These are phyloP conservation scores for Hydractinia echinata DNA, from an alignment of 30 jellyfish, hydroid and myxozoan species.

Conservation along the genomic window DNA sequence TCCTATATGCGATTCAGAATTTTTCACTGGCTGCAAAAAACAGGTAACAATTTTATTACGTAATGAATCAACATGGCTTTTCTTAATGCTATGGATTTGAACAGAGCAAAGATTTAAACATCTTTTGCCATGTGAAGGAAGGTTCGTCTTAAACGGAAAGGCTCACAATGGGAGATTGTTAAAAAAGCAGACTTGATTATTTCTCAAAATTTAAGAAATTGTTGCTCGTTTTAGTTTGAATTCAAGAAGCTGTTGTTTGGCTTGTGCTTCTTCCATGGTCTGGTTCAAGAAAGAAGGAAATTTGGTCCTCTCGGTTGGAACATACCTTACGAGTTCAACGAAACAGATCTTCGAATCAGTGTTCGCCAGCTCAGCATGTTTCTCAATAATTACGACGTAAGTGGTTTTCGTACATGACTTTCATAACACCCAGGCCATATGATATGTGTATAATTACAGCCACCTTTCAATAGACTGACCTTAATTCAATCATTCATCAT, in stretches of 20 bases:
- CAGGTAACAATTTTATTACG: conserved; percentile 44
- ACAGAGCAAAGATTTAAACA: too few relatives aligned
- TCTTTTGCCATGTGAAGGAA: too few relatives aligned
- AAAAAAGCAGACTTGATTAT: too few relatives aligned
- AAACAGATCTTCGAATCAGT: conserved; percentile 88
- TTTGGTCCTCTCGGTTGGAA: conserved; percentile 99
- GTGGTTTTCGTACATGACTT: not conserved
- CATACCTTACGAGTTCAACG: conserved; percentile 90
- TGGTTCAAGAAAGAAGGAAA: conserved; percentile 89
- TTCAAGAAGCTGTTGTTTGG: conserved; percentile 90
- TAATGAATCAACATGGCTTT: too few relatives aligned
- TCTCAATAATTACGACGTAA: conserved; percentile 69
- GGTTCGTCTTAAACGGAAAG: too few relatives aligned
- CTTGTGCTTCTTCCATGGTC: conserved; percentile 84
- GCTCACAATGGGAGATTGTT: too few relatives aligned
- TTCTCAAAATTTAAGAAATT: too few relatives aligned
- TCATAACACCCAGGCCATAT: too few relatives aligned
- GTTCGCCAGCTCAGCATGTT: conserved; percentile 89
- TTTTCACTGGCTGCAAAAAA: conserved; percentile 77
- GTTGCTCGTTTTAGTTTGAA: conserved; percentile 41
- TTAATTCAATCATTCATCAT: too few relatives aligned
- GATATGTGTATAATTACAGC: too few relatives aligned
- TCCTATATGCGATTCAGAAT: conserved; percentile 91
- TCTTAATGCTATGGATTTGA: too few relatives aligned
- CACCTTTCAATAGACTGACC: too few relatives aligned